Conservation (phyloP, 2,888 invertebrate species). For the Xylota segnis region DNA sequence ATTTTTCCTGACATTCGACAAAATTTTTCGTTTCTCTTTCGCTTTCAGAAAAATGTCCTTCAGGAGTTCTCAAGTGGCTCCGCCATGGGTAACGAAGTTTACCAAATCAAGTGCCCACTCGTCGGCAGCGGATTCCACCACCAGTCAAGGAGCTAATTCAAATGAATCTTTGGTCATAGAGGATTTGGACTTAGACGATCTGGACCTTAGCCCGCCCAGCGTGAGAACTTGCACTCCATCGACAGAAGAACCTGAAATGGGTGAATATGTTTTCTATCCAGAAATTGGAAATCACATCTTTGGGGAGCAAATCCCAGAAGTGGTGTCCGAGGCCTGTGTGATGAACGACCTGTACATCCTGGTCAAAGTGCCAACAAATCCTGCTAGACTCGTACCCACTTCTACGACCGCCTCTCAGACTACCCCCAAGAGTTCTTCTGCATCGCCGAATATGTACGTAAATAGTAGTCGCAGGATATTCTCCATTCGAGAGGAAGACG, state of each 20-base stretch:
- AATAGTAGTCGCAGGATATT: constrained; percentile 59
- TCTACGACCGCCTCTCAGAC: constrained; percentile 16
- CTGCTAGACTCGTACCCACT: background rate
- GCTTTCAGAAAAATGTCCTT: constrained; percentile 60
- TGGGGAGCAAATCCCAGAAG: constrained; percentile 74
- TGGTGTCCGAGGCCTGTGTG: constrained; percentile 81
- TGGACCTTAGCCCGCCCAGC: constrained; percentile 33
- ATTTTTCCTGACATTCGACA: constrained; percentile 38
- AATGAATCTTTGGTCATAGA: constrained; percentile 46
- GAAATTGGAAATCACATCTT: constrained; percentile 80
- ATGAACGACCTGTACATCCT: constrained; percentile 83
- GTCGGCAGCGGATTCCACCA: background rate
- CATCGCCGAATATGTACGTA: constrained; percentile 12
- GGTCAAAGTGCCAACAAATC: constrained; percentile 80
- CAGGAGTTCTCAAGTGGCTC: constrained; percentile 26
- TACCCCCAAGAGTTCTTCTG: background rate
- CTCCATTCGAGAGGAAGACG: constrained; percentile 72
- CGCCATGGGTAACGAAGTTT: constrained; percentile 5
- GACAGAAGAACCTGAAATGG: background rate
- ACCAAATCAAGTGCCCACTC: background rate
- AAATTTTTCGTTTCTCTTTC: constrained; percentile 62
- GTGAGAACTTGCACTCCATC: background rate
- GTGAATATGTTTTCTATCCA: constrained; percentile 77
- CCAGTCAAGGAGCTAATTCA: constrained; percentile 1
- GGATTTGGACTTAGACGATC: constrained; percentile 58